Percentiles rank a stretch among this genome's conserved stretches.
Conservation (phyloP, 92 coral and sea anemone species). For the Zoanthus gigantus region DNA sequence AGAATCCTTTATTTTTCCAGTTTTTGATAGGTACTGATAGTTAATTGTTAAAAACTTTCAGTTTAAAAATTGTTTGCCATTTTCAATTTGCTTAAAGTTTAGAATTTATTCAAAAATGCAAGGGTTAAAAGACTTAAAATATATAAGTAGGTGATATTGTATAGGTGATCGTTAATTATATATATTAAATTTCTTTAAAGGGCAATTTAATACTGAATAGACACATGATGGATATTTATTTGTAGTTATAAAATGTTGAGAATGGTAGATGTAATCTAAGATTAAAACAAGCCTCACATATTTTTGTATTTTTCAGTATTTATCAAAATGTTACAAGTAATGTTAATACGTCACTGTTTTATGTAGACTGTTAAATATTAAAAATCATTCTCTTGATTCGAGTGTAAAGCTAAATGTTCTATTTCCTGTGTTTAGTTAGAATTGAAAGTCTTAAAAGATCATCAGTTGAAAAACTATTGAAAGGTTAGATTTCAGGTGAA, state of each 20-base stretch:
- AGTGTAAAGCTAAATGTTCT: no score
- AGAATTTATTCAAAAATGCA: not conserved
- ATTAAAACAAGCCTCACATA: not conserved
- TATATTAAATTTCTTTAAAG: not conserved
- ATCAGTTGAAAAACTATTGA: no score
- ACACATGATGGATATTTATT: slow-evolving; percentile 18
- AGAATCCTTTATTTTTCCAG: not conserved
- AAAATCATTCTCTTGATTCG: no score
- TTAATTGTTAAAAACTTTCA: not conserved
- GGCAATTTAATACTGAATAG: slow-evolving; percentile 32
- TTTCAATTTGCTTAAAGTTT: not conserved
- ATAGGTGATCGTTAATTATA: not conserved
- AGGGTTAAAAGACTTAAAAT: not conserved
- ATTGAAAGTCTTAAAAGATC: no score
- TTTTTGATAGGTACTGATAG: not conserved
- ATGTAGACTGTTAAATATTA: no score
- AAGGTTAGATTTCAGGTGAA: no score
- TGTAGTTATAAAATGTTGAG: slow-evolving; percentile 7
- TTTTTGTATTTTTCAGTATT: not conserved
- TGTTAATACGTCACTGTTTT: no score
- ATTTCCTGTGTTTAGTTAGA: no score
- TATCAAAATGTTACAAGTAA: no score
- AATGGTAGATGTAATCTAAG: not conserved
- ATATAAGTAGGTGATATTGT: not conserved
- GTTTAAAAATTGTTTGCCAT: not conserved